Evolutionary conservation across 2,113 vertebrate species (phyloP).

Genomic region (Rhinolophus sinicus): DNA sequence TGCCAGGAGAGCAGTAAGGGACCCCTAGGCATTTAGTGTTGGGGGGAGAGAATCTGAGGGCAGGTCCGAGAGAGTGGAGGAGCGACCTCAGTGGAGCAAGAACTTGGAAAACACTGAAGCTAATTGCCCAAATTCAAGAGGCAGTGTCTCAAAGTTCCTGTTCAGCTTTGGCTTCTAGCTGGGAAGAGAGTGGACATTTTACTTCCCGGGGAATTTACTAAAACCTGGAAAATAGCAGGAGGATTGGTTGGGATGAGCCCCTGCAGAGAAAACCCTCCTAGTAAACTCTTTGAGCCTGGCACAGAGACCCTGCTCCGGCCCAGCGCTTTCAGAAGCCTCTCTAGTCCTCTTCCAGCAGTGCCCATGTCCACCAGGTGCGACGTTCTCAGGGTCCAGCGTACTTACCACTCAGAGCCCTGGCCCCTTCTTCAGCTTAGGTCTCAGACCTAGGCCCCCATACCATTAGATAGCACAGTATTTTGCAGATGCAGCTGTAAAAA

Average conservation of each 20-base stretch:
- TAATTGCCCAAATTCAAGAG: not conserved
- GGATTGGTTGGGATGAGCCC: not conserved
- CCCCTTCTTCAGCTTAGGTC: not conserved
- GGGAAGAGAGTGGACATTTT: not conserved
- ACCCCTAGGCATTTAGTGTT: not conserved
- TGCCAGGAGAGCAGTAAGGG: not conserved
- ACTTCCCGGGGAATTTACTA: not conserved
- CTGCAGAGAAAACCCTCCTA: too few relatives aligned
- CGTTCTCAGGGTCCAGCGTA: not conserved
- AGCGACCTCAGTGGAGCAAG: not conserved
- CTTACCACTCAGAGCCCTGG: not conserved
- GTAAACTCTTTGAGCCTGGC: not conserved
- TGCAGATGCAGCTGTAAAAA: too few relatives aligned
- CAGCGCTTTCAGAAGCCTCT: not conserved
- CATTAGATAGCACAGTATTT: too few relatives aligned
- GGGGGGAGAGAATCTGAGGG: too few relatives aligned
- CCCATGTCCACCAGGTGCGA: not conserved
- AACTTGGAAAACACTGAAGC: not conserved
- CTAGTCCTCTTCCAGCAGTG: not conserved
- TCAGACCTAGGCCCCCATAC: not conserved
- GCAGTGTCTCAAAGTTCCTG: not conserved
- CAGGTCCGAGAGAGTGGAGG: not conserved
- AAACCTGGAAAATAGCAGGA: not conserved
- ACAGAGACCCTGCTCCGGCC: not conserved
- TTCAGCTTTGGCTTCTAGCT: not conserved